A percentile compares a stretch with the other conserved stretches of the same genome.
These are phyloP conservation scores for Nebria salina DNA, from an alignment of 2,888 invertebrate genomes.

Conservation along the genomic window DNA sequence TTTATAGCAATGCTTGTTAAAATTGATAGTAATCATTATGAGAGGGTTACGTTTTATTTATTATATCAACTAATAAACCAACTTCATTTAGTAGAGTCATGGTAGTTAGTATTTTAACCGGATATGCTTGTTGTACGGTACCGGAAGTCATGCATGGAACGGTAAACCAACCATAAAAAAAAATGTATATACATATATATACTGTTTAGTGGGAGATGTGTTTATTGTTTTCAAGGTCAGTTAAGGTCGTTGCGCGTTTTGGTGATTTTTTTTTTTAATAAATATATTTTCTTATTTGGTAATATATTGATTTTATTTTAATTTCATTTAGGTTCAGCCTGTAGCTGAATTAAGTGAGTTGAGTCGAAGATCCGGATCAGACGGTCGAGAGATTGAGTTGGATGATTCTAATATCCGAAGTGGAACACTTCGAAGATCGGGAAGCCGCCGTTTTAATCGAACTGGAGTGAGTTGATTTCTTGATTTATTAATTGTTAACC, in stretches of 20 bases:
- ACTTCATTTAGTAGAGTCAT: not conserved
- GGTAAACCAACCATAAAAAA: conserved; percentile 9
- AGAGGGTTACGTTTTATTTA: no score
- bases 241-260: conserved; percentile 6
- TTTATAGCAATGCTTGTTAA: no score
- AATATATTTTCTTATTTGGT: not conserved
- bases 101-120: conserved; percentile 15
- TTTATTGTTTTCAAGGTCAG: conserved; percentile 12
- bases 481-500: not conserved
- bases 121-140: conserved; percentile 23
- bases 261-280: not conserved
- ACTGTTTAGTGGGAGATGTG: not conserved
- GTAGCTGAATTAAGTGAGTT: conserved; percentile 92
- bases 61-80: not conserved
- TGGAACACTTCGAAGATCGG: conserved; percentile 85
- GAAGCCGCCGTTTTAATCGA: conserved; percentile 80
- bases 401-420: conserved; percentile 74
- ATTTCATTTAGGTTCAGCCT: conserved; percentile 81
- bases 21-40: no score
- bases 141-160: conserved; percentile 22
- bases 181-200: not conserved
- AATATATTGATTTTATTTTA: conserved; percentile 36
- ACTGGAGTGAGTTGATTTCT: conserved; percentile 65
- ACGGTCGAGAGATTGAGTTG: conserved; percentile 74
- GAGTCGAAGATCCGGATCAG: conserved; percentile 78